phyloP scores from a whole-genome alignment of 2,113 vertebrate genomes.

The Melanerpes formicivorus region DNA sequence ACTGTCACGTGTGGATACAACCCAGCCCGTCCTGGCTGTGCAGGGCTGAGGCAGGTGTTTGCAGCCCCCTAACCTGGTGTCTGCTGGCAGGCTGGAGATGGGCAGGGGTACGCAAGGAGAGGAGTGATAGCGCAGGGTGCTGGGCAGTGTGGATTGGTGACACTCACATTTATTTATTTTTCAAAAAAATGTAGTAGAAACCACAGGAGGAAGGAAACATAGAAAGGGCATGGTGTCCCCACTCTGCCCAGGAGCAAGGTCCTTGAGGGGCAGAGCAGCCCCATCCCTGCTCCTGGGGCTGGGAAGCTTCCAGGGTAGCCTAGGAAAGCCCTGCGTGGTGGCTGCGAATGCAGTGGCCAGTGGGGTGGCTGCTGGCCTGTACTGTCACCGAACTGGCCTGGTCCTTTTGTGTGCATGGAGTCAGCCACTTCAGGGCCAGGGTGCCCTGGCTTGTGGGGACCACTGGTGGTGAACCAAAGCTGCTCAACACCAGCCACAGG shows the following conservation, averaged over 20 bases:
- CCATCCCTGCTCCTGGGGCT: background rate
- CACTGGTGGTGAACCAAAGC: background rate
- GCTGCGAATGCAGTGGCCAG: background rate
- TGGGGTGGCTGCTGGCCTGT: background rate
- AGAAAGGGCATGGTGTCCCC: background rate
- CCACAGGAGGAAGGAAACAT: background rate
- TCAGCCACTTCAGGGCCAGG: background rate
- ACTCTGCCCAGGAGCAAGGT: background rate
- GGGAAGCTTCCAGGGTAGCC: slow-evolving; percentile 18
- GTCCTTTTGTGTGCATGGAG: background rate
- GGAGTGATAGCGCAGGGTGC: background rate
- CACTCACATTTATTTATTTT: slow-evolving; percentile 17
- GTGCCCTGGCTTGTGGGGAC: background rate
- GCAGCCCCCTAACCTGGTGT: background rate
- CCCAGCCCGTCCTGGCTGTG: background rate
- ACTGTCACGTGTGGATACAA: background rate
- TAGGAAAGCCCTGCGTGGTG: background rate
- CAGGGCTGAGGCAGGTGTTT: background rate
- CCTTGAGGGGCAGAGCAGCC: background rate
- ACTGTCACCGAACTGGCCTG: background rate
- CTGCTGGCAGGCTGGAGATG: background rate
- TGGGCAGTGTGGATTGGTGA: background rate
- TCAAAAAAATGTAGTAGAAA: background rate
- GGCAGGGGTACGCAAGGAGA: background rate
- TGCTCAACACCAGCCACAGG: background rate